phyloP scores from a whole-genome alignment of 2,888 invertebrate genomes.

The Ferrisia virgata region DNA sequence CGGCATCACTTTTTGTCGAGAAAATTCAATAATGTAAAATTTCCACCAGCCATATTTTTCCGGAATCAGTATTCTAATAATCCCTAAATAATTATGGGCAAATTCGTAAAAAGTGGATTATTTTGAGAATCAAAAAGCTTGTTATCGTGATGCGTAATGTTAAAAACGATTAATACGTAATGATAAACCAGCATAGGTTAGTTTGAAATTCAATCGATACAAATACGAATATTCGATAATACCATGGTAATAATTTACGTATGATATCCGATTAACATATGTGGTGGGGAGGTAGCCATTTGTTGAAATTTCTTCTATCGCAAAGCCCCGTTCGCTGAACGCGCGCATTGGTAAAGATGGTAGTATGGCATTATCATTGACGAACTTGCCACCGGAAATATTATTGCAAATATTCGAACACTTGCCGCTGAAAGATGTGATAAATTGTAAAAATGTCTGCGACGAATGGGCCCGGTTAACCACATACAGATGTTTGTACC shows the following conservation, averaged over 20 bases:
- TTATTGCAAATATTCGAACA: slow-evolving; percentile 34
- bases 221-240: not conserved
- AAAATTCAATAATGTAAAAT: too few relatives aligned
- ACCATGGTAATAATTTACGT: not conserved
- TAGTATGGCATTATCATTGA: slow-evolving; percentile 31
- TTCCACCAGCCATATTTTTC: too few relatives aligned
- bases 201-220: too few relatives aligned
- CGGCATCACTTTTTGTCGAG: too few relatives aligned
- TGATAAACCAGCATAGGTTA: too few relatives aligned
- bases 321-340: not conserved
- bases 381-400: slow-evolving; percentile 28
- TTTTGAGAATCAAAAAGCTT: too few relatives aligned
- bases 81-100: too few relatives aligned
- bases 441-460: not conserved
- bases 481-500: slow-evolving; percentile 1
- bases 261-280: not conserved
- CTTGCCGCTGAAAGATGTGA: slow-evolving; percentile 15
- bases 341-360: slow-evolving; percentile 18
- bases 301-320: not conserved
- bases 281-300: not conserved
- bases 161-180: too few relatives aligned
- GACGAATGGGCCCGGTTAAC: not conserved
- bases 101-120: too few relatives aligned
- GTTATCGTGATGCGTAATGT: too few relatives aligned
- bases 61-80: too few relatives aligned